Base-by-base conservation (phyloP, 2,888 invertebrate genomes). In the Dynastes maya region DNA sequence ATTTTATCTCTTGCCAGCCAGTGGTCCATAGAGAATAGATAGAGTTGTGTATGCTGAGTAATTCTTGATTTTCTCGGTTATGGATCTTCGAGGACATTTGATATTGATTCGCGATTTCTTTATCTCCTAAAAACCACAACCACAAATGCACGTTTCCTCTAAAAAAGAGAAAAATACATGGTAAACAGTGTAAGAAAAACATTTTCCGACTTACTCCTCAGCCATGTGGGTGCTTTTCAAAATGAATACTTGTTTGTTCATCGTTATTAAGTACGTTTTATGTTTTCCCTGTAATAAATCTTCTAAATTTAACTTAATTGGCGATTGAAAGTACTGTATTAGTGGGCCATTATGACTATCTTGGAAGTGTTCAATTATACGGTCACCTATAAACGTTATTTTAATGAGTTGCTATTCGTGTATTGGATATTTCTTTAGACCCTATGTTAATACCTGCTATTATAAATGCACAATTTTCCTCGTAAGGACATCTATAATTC, bases 261-360 rank as follows among this genome's bases (percentile, higher is more conserved):
- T 79, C 40, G 82, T 83, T 29, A 88, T 82, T 32, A 88, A 80
- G 77, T 84, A 86, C 77, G 84, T 86, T 32, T 81, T 80, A 75
- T 85, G 81, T n/a, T 80, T 81, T 53, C 85, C 81, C 55, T 83
- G 81, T 37, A 83, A 79, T 6, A 86, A 76, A 79, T 84, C 83
- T 53, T 81, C 83, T 29, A 86, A 82, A n/a, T 80, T 80, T 64
- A 87, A 79, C 77, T 81, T 82, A 2, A 88, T 72, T 67, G 84
- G 84, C 2, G 85, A 79, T 55, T 84, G 86, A 78, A 88, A 88
- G 79, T 87, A 88, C 79, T 88, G 88, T 13, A 87, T 81, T 9
- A 88, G 80, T 2, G 88, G 88, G 16, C 88, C 88, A 45, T 83
- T 83, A 79, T 89, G 89, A 32, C 63, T 79, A 27, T 80, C 81